Conservation (phyloP, 2,888 invertebrate genomes). For the Lydus trimaculatus region DNA sequence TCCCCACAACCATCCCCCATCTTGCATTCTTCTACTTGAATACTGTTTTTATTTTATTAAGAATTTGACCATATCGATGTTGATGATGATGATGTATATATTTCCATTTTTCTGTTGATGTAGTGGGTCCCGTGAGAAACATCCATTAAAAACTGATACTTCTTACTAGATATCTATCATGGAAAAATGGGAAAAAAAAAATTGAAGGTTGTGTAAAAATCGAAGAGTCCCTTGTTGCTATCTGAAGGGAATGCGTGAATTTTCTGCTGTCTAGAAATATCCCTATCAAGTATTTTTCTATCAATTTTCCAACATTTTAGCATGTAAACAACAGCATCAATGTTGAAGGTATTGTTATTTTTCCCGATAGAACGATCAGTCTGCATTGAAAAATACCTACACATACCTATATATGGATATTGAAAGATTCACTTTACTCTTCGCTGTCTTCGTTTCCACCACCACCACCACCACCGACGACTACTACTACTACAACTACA, state of each 20-base stretch:
- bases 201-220: neutral
- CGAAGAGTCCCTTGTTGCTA: neutral
- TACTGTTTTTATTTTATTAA: neutral
- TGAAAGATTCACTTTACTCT: neutral
- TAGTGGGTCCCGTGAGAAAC: neutral
- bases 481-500: neutral
- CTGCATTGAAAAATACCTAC: neutral
- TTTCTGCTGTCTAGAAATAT: slow-evolving; percentile 22
- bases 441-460: neutral
- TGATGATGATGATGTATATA: neutral
- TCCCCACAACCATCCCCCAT: too few species aligned
- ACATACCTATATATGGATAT: neutral
- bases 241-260: neutral
- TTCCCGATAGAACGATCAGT: slow-evolving; percentile 7
- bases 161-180: slow-evolving; percentile 2
- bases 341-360: slow-evolving; percentile 6
- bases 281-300: slow-evolving; percentile 33
- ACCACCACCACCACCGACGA: too few species aligned
- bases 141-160: slow-evolving; percentile 6
- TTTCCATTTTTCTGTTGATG: neutral
- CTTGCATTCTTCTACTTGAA: neutral
- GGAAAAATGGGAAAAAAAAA: neutral
- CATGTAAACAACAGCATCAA: slow-evolving; percentile 33
- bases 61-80: neutral
- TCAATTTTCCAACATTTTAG: slow-evolving; percentile 33